Percentiles rank a stretch among this genome's conserved stretches.
These are phyloP conservation scores for Zootoca vivipara DNA, from an alignment of 2,113 vertebrate genomes.

Conservation along the genomic window DNA sequence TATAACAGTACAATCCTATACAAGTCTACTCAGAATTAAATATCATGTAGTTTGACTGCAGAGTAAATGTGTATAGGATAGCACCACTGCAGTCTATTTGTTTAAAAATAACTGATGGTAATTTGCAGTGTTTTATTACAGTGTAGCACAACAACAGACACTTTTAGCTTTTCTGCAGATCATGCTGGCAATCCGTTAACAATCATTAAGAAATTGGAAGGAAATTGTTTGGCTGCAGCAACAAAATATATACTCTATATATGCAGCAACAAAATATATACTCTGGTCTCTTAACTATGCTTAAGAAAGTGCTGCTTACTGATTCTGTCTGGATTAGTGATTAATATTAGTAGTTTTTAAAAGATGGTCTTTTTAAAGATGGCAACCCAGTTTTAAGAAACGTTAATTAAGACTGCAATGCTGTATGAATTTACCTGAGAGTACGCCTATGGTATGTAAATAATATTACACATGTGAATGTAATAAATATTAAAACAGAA, in stretches of 20 bases:
- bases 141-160: background rate
- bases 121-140: background rate
- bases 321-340: background rate
- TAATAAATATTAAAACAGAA: background rate
- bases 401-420: background rate
- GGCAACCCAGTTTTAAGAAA: background rate
- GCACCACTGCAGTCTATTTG: background rate
- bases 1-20: no score
- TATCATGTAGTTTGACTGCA: background rate
- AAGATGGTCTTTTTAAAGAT: background rate
- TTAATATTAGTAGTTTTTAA: background rate
- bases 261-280: no score
- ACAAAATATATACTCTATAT: no score
- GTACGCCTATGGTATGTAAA: no score
- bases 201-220: no score
- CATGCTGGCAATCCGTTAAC: no score
- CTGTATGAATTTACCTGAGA: no score
- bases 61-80: background rate
- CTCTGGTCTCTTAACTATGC: background rate
- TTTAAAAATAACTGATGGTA: background rate
- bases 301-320: background rate
- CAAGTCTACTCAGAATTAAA: background rate
- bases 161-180: background rate
- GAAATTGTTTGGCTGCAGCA: background rate
- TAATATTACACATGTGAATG: background rate